phyloP scores from a whole-genome alignment of 2,113 vertebrate genomes.

The Nymphicus hollandicus region DNA sequence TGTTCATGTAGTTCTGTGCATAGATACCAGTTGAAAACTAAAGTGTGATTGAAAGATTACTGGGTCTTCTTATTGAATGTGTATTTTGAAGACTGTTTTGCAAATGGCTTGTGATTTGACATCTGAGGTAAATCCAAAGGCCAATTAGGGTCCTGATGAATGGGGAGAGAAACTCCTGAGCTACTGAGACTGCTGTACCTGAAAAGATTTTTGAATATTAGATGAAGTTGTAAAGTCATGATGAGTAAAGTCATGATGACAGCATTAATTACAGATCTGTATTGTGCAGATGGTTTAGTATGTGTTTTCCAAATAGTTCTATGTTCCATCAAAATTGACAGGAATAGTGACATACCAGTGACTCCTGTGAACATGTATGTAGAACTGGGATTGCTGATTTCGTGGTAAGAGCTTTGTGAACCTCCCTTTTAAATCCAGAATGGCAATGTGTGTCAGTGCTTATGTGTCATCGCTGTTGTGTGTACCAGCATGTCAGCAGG shows the following conservation, averaged over 20 bases:
- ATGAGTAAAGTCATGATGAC: background rate
- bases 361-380: background rate
- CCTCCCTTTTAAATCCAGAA: background rate
- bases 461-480: accelerated
- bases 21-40: background rate
- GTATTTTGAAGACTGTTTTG: background rate
- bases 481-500: background rate
- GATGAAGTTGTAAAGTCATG: background rate
- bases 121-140: background rate
- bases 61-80: background rate
- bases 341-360: background rate
- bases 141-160: background rate
- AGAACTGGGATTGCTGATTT: background rate
- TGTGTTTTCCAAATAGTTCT: background rate
- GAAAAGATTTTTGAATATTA: background rate
- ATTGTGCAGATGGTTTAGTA: background rate
- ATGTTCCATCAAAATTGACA: background rate
- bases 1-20: background rate
- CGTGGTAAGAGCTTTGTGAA: background rate
- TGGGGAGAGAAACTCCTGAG: background rate
- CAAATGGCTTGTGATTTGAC: background rate
- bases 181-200: background rate
- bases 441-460: background rate
- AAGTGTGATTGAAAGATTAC: background rate
- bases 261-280: background rate